Base-by-base conservation (phyloP, 2,797 vertebrate species). In the Gobionotothen gibberifrons region DNA sequence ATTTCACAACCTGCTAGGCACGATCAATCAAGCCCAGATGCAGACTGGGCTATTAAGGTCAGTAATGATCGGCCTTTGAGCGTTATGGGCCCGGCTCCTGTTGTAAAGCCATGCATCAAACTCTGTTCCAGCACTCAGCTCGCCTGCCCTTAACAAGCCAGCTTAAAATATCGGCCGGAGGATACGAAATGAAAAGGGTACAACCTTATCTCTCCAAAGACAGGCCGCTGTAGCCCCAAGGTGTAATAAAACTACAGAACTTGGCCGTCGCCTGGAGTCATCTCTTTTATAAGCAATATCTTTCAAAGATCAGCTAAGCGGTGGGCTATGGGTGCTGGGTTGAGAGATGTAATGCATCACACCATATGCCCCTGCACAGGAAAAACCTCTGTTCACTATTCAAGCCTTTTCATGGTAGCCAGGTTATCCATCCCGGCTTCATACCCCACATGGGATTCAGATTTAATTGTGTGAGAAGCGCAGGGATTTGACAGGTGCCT, bases 131-230 rank as follows among this genome's bases (percentile, higher is more conserved):
- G 91, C 84, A 88, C 92, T 93, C 91, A 91, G 89, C 92, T 92
- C 86, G 93, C 90, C 90, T 89, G 92, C 94, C 96, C 96, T 96
- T 74, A 96, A 82, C 92, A 92, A 91, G 59, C 88, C 26, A 58
- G 94, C 94, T 95, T 97, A 95, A 97, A 97, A 96, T 96, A 97
- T 93, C 90, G 94, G 95, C 96, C 94, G 93, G 95, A 92, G 96
- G 96, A 95, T 94, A 94, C 92, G 93, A 96, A 94, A 97, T 96
- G 96, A 96, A 97, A 97, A 97, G 96, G 96, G 94, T 96, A 95
- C 95, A 96, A 96, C 95, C 96, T 97, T 96, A 95, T 97, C 96
- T 97, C 96, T 97, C 96, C 94, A 90, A 94, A 96, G 96, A 97
- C 97, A 94, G 88, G 92, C 95, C 86, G 83, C 75, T 92, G 93